These are phyloP conservation scores for Drosophila nigrodunni DNA, from an alignment of 1,140 invertebrate species.

Conservation along the genomic window DNA sequence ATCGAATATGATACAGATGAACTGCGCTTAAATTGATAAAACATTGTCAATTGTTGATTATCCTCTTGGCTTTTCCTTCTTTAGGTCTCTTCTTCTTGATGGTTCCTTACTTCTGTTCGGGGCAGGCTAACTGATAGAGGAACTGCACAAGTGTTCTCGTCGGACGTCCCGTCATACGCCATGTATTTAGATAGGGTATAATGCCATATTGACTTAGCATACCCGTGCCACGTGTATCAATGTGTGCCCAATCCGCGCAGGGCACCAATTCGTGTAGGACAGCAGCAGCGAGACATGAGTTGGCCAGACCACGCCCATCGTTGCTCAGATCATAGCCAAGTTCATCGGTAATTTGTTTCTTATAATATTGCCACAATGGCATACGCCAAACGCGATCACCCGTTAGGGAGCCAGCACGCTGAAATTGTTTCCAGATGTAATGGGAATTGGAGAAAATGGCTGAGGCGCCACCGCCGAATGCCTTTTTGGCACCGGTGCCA, in stretches of 20 bases:
- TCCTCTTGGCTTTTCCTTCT: too few species aligned
- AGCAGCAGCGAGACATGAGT: slow-evolving; percentile 88
- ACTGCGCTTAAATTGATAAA: slow-evolving; percentile 1
- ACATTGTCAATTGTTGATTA: not conserved
- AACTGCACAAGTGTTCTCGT: slow-evolving; percentile 64
- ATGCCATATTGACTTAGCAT: slow-evolving; percentile 85
- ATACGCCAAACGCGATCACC: slow-evolving; percentile 96
- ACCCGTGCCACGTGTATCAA: slow-evolving; percentile 89
- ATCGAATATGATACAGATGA: not conserved
- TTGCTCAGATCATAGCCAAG: slow-evolving; percentile 87
- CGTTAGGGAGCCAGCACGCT: slow-evolving; percentile 89
- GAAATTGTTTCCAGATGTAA: slow-evolving; percentile 88
- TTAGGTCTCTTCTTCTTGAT: not conserved
- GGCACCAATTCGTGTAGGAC: slow-evolving; percentile 89
- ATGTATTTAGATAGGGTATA: slow-evolving; percentile 86
- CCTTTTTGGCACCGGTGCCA: slow-evolving; percentile 72
- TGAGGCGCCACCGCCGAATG: slow-evolving; percentile 90
- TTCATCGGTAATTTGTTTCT: slow-evolving; percentile 87
- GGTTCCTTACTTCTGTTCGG: slow-evolving; percentile 47
- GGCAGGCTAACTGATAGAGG: slow-evolving; percentile 86
- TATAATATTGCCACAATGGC: slow-evolving; percentile 93
- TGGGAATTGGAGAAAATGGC: slow-evolving; percentile 92
- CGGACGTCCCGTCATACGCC: slow-evolving; percentile 84
- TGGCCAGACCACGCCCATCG: slow-evolving; percentile 85
- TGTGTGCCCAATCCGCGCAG: slow-evolving; percentile 87